Conservation (phyloP, 1,140 invertebrate species). For the Trachelipus rathkii region DNA sequence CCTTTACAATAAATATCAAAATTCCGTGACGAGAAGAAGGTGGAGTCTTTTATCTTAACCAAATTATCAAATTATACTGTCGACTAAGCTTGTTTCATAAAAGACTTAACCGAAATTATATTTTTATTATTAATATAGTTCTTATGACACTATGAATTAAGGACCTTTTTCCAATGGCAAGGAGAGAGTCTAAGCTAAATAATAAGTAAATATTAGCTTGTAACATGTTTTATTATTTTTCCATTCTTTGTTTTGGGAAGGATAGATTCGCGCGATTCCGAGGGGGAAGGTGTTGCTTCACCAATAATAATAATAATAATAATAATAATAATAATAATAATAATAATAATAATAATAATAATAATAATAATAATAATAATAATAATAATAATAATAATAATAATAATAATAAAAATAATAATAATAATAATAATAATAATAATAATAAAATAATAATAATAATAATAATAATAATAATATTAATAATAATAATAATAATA, state of each 20-base stretch:
- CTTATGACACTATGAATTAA: neutral
- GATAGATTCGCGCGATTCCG: neutral
- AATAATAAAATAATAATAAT: too few species aligned
- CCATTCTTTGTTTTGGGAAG: constrained; percentile 8
- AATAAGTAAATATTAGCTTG: constrained; percentile 13
- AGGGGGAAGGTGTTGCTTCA: neutral
- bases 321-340: too few species aligned
- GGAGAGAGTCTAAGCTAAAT: neutral
- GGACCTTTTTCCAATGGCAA: neutral
- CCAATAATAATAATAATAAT: neutral
- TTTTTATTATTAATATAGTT: neutral
- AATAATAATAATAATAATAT: too few species aligned
- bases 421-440: too few species aligned
- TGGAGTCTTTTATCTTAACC: constrained; percentile 7
- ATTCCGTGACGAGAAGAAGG: neutral
- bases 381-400: too few species aligned
- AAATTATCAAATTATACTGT: constrained; percentile 14
- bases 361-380: too few species aligned
- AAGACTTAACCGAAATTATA: neutral
- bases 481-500: too few species aligned
- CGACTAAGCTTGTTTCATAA: constrained; percentile 1
- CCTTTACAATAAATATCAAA: neutral
- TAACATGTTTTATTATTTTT: constrained; percentile 14
- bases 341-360: too few species aligned
- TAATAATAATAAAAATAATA: too few species aligned